phyloP scores from a whole-genome alignment of 2,113 vertebrate genomes.

The Percina caprodes region DNA sequence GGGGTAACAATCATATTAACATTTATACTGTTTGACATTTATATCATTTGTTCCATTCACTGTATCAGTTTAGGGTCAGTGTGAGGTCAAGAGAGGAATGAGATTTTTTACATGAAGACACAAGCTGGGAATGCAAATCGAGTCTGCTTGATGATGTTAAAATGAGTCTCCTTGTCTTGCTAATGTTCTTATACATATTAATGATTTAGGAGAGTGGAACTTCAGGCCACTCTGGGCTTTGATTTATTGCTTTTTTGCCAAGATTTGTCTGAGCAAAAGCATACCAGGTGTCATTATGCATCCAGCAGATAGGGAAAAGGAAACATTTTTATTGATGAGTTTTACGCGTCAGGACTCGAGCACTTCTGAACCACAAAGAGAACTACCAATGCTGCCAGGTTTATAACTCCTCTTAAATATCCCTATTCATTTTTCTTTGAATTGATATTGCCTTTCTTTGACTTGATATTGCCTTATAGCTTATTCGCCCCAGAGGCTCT shows the following conservation, averaged over 20 bases:
- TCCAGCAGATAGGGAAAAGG: neutral
- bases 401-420: slow-evolving; percentile 30
- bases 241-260: slow-evolving; percentile 2
- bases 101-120: slow-evolving; percentile 16
- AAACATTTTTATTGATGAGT: slow-evolving; percentile 39
- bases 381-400: neutral
- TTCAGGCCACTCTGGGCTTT: neutral
- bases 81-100: slow-evolving; percentile 19
- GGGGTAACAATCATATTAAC: neutral
- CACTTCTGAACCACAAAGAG: slow-evolving; percentile 29
- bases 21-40: neutral
- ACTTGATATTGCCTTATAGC: slow-evolving; percentile 27
- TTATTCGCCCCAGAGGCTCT: slow-evolving; percentile 7
- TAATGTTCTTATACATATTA: slow-evolving; percentile 35
- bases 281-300: slow-evolving; percentile 7
- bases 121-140: slow-evolving; percentile 43
- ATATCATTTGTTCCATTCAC: neutral
- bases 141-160: slow-evolving; percentile 28
- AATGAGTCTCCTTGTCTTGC: slow-evolving; percentile 33
- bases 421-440: slow-evolving; percentile 17
- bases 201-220: slow-evolving; percentile 26
- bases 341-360: slow-evolving; percentile 41
- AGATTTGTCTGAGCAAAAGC: neutral
- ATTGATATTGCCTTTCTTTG: slow-evolving; percentile 37
- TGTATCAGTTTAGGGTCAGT: slow-evolving; percentile 13